Evolutionary conservation across 2,113 vertebrate species (phyloP).

Genomic region (Pimephales promelas): DNA sequence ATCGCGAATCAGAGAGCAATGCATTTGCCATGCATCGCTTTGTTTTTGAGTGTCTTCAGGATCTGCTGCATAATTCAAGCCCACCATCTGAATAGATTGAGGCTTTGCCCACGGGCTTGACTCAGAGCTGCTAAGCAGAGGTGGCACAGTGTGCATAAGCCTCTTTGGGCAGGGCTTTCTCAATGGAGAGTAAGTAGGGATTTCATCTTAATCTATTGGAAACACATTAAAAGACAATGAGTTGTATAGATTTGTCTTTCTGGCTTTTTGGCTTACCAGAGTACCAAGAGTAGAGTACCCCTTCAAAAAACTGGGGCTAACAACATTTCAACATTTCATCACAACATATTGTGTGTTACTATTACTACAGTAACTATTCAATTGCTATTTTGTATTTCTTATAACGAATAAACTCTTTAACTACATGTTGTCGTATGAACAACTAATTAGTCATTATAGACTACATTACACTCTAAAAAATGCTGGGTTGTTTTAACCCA

Average conservation of each 20-base stretch:
- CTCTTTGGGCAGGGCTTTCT: slow-evolving; percentile 34
- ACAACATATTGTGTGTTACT: neutral
- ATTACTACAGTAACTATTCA: too few species aligned
- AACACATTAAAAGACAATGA: slow-evolving; percentile 38
- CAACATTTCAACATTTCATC: neutral
- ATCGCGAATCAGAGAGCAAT: neutral
- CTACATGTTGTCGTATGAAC: neutral
- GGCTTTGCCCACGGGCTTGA: slow-evolving; percentile 29
- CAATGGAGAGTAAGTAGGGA: slow-evolving; percentile 20
- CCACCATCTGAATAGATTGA: slow-evolving; percentile 7
- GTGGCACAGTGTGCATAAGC: slow-evolving; percentile 27
- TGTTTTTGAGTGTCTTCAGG: slow-evolving; percentile 1
- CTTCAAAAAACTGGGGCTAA: neutral
- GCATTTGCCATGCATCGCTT: neutral
- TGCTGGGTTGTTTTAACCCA: too few species aligned
- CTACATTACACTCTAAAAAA: too few species aligned
- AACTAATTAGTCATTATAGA: too few species aligned
- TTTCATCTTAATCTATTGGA: slow-evolving; percentile 26
- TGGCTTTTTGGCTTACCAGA: too few species aligned
- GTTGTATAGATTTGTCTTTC: neutral
- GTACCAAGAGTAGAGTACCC: neutral
- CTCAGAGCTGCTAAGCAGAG: neutral
- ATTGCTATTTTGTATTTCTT: neutral
- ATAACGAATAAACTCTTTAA: neutral
- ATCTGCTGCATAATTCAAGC: slow-evolving; percentile 17